Percentiles rank a stretch among this genome's conserved stretches.
Conservation (phyloP, 64 coral and sea anemone species). For the Montipora foliosa region DNA sequence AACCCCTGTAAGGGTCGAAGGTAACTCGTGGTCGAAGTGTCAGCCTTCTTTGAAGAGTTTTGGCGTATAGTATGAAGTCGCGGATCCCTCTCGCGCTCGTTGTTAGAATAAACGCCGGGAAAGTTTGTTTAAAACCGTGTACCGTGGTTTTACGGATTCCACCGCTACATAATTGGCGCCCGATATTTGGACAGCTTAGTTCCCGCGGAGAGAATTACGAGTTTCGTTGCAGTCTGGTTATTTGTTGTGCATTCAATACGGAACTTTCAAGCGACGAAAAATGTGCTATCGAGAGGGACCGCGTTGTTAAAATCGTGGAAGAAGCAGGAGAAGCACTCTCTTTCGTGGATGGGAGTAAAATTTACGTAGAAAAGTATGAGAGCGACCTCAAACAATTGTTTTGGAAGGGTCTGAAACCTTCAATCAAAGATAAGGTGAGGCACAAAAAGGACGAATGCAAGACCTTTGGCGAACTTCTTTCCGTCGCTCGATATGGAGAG, state of each 20-base stretch:
- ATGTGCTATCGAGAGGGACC: slow-evolving; percentile 22
- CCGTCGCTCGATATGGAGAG: slow-evolving; percentile 31
- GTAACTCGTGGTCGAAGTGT: too few species aligned
- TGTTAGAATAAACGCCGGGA: too few species aligned
- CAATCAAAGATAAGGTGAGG: not conserved
- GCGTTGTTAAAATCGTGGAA: slow-evolving; percentile 35
- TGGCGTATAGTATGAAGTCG: too few species aligned
- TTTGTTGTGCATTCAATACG: not conserved
- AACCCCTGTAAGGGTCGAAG: too few species aligned
- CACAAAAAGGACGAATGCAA: slow-evolving; percentile 63
- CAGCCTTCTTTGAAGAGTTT: too few species aligned
- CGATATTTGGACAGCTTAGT: too few species aligned
- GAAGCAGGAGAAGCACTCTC: slow-evolving; percentile 22
- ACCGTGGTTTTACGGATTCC: too few species aligned
- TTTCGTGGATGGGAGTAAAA: not conserved
- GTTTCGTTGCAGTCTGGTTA: not conserved
- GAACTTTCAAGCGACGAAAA: slow-evolving; percentile 30
- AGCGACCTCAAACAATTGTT: slow-evolving; percentile 42
- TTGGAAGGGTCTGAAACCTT: slow-evolving; percentile 52
- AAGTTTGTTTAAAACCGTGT: too few species aligned
- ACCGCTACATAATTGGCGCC: too few species aligned
- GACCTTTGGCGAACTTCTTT: slow-evolving; percentile 47
- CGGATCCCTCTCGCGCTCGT: too few species aligned
- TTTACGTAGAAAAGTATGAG: slow-evolving; percentile 32
- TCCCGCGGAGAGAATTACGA: too few species aligned